A percentile compares a stretch with the other conserved stretches of the same genome.
Evolutionary conservation across 2,888 invertebrate genomes (phyloP).

Genomic region (Pardosa pseudoannulata): DNA sequence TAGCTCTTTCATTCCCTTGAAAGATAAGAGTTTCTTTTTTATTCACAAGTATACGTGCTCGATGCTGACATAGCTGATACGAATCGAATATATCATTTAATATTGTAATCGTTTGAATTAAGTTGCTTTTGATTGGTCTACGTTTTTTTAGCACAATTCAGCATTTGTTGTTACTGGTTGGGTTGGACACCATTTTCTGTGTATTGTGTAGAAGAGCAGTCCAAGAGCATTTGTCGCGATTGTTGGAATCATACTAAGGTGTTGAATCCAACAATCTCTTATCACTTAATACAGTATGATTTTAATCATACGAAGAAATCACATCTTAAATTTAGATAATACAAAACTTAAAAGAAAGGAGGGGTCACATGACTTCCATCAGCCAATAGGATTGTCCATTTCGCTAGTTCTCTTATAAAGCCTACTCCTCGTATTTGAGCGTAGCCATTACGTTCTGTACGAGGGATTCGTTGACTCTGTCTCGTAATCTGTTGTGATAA

Average conservation of each 20-base stretch:
- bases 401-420: constrained; percentile 54
- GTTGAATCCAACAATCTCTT: neutral
- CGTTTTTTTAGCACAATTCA: constrained; percentile 16
- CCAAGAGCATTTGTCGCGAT: neutral
- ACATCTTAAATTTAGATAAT: neutral
- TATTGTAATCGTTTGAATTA: constrained; percentile 37
- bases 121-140: constrained; percentile 34
- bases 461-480: constrained; percentile 26
- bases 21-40: too few relatives aligned
- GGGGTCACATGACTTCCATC: constrained; percentile 67
- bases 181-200: constrained; percentile 25
- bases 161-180: constrained; percentile 15
- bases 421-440: constrained; percentile 41
- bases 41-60: too few relatives aligned
- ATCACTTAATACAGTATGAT: neutral
- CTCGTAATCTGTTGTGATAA: constrained; percentile 48
- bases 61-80: too few relatives aligned
- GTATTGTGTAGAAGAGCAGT: neutral
- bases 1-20: too few relatives aligned
- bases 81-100: too few relatives aligned
- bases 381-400: constrained; percentile 61
- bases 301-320: neutral
- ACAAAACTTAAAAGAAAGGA: constrained; percentile 29
- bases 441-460: constrained; percentile 63
- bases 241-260: neutral